These are phyloP conservation scores for Gambelia wislizenii DNA, from an alignment of 2,797 vertebrate species.

Conservation along the genomic window DNA sequence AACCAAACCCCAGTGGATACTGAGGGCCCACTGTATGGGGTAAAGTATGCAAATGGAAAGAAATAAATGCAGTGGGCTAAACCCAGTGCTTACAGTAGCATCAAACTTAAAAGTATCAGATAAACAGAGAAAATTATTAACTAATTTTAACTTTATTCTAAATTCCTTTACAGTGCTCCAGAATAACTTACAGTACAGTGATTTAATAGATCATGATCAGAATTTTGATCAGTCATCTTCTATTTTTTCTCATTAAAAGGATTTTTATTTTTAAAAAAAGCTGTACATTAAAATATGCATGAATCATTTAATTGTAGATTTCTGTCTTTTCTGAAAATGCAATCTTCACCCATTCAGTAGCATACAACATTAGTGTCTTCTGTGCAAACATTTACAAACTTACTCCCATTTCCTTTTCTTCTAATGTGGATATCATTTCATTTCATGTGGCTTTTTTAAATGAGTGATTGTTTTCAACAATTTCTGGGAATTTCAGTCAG, in stretches of 20 bases:
- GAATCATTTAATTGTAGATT: slow-evolving; percentile 79
- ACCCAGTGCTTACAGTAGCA: too few relatives aligned
- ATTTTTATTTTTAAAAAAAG: slow-evolving; percentile 59
- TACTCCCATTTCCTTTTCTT: slow-evolving; percentile 61
- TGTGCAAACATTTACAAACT: slow-evolving; percentile 63
- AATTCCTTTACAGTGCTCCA: slow-evolving; percentile 76
- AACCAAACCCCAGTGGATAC: too few relatives aligned
- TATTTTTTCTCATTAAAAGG: slow-evolving; percentile 63
- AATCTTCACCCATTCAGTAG: slow-evolving; percentile 73
- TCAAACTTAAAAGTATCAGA: slow-evolving; percentile 51
- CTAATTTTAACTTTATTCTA: slow-evolving; percentile 80
- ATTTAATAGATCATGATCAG: slow-evolving; percentile 79
- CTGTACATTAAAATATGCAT: slow-evolving; percentile 74
- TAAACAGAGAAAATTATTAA: slow-evolving; percentile 75
- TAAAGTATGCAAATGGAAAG: too few relatives aligned
- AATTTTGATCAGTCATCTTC: slow-evolving; percentile 79
- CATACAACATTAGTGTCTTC: slow-evolving; percentile 63
- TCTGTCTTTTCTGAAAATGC: slow-evolving; percentile 78
- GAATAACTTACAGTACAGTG: slow-evolving; percentile 72
- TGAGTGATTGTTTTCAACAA: slow-evolving; percentile 74
- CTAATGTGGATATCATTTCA: slow-evolving; percentile 63
- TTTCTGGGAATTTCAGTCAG: slow-evolving; percentile 75
- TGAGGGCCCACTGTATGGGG: too few relatives aligned
- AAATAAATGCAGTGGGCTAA: too few relatives aligned
- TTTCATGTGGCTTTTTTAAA: slow-evolving; percentile 68